These are phyloP conservation scores for Characodon lateralis DNA, from an alignment of 2,797 vertebrate species.

Conservation along the genomic window DNA sequence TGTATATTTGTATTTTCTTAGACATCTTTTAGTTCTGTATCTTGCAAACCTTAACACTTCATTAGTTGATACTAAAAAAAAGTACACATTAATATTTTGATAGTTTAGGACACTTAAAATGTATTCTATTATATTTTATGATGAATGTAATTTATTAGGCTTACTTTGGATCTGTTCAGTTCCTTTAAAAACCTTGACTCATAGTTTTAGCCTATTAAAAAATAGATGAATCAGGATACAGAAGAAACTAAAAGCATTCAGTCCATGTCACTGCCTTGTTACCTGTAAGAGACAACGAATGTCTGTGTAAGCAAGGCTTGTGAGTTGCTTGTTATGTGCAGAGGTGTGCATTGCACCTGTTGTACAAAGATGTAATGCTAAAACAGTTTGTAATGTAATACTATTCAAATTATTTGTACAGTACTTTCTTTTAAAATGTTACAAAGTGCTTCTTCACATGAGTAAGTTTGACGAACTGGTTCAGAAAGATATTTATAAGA, in stretches of 20 bases:
- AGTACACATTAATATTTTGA: conserved; percentile 66
- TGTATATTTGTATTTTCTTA: conserved; percentile 22
- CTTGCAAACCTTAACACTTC: conserved; percentile 52
- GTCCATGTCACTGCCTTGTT: conserved; percentile 65
- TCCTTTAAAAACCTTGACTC: conserved; percentile 59
- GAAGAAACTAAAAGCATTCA: conserved; percentile 42
- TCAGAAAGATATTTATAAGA: background rate
- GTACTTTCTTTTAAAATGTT: conserved; percentile 3
- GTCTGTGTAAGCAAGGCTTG: conserved; percentile 67
- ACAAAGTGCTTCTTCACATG: conserved; percentile 5
- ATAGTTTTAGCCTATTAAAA: conserved; percentile 65
- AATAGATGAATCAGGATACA: conserved; percentile 55
- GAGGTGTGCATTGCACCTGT: conserved; percentile 76
- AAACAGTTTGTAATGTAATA: conserved; percentile 59
- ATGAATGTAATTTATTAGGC: conserved; percentile 86
- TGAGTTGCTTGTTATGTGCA: conserved; percentile 68
- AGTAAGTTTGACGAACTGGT: background rate
- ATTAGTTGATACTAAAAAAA: conserved; percentile 59
- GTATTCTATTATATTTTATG: conserved; percentile 77
- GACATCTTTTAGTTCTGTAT: background rate
- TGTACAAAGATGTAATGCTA: conserved; percentile 67
- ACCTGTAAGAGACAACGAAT: conserved; percentile 65
- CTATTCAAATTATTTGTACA: conserved; percentile 1
- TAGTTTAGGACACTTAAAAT: conserved; percentile 67
- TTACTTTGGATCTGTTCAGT: conserved; percentile 68